A percentile compares a stretch with the other conserved stretches of the same genome.
Evolutionary conservation across 2,113 vertebrate genomes (phyloP).

Genomic region (Paramisgurnus dabryanus): DNA sequence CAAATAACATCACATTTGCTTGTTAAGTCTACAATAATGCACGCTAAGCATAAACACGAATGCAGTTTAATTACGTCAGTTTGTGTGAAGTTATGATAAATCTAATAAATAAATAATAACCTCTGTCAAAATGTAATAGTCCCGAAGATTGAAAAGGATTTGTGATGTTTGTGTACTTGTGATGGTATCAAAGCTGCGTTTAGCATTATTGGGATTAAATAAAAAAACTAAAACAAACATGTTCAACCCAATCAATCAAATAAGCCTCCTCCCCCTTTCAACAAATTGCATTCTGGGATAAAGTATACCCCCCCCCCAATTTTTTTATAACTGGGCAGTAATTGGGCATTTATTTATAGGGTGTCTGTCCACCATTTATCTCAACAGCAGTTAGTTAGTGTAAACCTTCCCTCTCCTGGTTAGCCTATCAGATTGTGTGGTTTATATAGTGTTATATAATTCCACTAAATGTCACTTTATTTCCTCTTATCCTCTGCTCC

Average conservation of each 20-base stretch:
- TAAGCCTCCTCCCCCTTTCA: neutral
- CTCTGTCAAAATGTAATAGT: neutral
- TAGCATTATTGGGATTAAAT: constrained; percentile 3
- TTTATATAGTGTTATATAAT: neutral
- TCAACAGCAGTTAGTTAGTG: too few species aligned
- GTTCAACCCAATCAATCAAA: constrained; percentile 9
- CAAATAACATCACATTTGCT: too few species aligned
- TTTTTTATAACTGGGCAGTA: too few species aligned
- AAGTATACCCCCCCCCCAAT: neutral
- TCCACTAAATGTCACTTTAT: neutral
- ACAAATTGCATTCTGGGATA: neutral
- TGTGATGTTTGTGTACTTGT: constrained; percentile 2
- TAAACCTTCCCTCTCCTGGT: too few species aligned
- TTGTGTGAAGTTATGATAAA: neutral
- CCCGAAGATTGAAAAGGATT: constrained; percentile 7
- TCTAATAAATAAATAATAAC: neutral
- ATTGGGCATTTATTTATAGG: too few species aligned
- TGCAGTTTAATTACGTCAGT: neutral
- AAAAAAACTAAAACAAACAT: neutral
- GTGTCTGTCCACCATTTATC: too few species aligned
- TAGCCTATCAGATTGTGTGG: too few species aligned
- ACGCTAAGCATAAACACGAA: too few species aligned
- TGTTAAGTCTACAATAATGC: too few species aligned
- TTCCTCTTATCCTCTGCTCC: neutral
- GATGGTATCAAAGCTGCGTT: constrained; percentile 5